A percentile compares a stretch with the other conserved stretches of the same genome.
phyloP scores from a whole-genome alignment of 2,797 vertebrate species.

The Pempheris klunzingeri region DNA sequence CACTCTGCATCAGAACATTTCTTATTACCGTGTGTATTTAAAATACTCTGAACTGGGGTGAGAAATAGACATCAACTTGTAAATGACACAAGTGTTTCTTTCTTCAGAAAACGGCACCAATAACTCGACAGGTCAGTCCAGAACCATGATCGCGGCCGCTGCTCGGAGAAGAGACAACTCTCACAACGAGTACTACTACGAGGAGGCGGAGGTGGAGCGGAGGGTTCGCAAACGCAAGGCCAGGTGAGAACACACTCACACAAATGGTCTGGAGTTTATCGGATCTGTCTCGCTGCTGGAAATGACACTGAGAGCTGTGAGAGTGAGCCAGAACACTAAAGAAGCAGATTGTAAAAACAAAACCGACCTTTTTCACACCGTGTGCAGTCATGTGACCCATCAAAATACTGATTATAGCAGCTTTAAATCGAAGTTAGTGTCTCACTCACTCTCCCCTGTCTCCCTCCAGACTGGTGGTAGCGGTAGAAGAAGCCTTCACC shows the following conservation, averaged over 20 bases:
- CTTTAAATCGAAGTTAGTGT: neutral
- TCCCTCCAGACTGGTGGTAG: slow-evolving; percentile 89
- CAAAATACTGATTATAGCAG: neutral
- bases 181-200: slow-evolving; percentile 95
- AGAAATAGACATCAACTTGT: neutral
- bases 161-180: slow-evolving; percentile 92
- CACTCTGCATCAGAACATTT: fast-evolving
- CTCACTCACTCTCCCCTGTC: neutral
- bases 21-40: neutral
- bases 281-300: no score
- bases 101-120: slow-evolving; percentile 90
- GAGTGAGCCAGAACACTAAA: no score
- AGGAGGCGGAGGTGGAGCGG: slow-evolving; percentile 94
- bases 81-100: no score
- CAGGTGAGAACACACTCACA: slow-evolving; percentile 79
- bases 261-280: neutral
- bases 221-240: slow-evolving; percentile 92
- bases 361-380: neutral
- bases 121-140: slow-evolving; percentile 91
- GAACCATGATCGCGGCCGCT: slow-evolving; percentile 91
- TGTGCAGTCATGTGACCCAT: neutral
- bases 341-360: no score
- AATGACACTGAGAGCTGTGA: neutral
- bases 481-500: slow-evolving; percentile 94
- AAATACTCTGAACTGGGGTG: neutral